Evolutionary conservation across 2,888 invertebrate genomes (phyloP), one percentile per base, ranked within the genome.

Genomic region (Lithophane socia): DNA sequence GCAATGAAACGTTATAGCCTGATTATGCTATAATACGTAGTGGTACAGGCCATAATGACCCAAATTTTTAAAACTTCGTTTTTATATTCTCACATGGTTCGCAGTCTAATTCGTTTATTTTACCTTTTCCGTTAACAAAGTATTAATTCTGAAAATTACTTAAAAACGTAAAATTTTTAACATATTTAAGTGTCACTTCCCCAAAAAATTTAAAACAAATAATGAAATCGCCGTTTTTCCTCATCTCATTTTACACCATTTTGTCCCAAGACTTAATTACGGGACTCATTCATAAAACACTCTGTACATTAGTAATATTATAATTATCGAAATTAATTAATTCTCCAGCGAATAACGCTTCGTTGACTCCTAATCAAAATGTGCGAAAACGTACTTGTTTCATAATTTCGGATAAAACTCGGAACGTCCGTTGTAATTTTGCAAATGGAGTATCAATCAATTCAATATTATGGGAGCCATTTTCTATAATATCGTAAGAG

Each of bases 331-430:
- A 67, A 75, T 78, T 82, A 86, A 87, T 80, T 82, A 76, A 76
- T 85, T 77, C 65, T 52, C 65, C 16, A 56, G 37, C n/a, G 71
- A 42, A 37, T 72, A 58, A 65, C 49, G 64, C 47, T 77, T 42
- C 75, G 67, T 54, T 54, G 61, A 47, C n/a, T 75, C 63, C 65
- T 67, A 82, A 87, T 80, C 83, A 85, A 80, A 86, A 84, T 65
- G 64, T 52, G 69, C 64, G 18, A 65, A 61, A 65, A 82, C 66
- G 42, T 82, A 77, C 65, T 66, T 75, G 52, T 80, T 70, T 67
- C 52, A 75, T 73, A 74, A 86, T 81, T 73, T 68, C n/a, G 73
- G 73, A 65, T 49, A 63, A 72, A 74, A 78, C n/a, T 79, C 49
- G 3, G 21, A 49, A 69, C 83, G 37, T 69, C 61, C 29, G 61